Evolutionary conservation across 2,113 vertebrate genomes (phyloP).

Genomic region (Coptodon rendalli): DNA sequence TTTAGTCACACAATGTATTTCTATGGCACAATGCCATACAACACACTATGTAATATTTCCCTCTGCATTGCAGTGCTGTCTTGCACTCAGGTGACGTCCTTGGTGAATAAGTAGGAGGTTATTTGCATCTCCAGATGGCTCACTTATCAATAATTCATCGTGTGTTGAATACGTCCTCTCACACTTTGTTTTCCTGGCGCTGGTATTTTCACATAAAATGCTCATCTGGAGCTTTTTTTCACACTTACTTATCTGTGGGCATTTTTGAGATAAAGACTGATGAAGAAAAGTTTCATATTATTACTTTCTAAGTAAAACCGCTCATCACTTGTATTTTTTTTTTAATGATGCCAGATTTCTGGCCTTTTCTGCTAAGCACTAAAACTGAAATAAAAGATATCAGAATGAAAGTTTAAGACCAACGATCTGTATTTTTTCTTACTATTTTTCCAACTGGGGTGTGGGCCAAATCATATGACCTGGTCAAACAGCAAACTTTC

Average conservation of each 20-base stretch:
- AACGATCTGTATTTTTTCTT: neutral
- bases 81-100: constrained; percentile 34
- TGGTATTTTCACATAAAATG: neutral
- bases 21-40: neutral
- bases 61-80: constrained; percentile 29
- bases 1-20: neutral
- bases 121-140: constrained; percentile 57
- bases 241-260: fast-evolving
- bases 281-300: neutral
- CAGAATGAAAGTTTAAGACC: neutral
- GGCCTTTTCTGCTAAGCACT: neutral
- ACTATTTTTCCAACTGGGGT: neutral
- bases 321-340: neutral
- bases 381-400: neutral
- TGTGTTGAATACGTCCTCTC: constrained; percentile 19
- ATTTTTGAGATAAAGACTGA: neutral
- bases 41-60: neutral
- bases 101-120: constrained; percentile 28
- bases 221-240: neutral
- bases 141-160: constrained; percentile 50
- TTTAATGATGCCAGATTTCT: neutral
- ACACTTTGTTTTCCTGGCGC: neutral
- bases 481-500: neutral
- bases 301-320: neutral
- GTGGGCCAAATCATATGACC: neutral